Percentiles rank a stretch among this genome's conserved stretches.
These are phyloP conservation scores for Eretmochelys imbricata DNA, from an alignment of 2,113 vertebrate species.

Conservation along the genomic window DNA sequence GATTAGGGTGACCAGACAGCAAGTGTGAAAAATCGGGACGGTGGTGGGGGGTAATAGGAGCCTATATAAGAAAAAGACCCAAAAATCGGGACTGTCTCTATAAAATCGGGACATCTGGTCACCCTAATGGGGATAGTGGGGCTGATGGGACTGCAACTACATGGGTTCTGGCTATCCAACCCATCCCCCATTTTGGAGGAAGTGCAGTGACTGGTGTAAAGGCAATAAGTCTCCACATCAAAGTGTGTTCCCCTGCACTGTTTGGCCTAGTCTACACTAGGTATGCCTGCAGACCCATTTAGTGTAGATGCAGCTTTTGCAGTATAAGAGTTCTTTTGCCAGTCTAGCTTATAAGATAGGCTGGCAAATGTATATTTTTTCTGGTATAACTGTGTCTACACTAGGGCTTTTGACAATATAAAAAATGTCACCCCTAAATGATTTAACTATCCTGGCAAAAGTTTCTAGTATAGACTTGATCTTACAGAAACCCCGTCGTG, in stretches of 20 bases:
- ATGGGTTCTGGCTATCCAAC: not conserved
- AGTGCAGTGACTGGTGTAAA: not conserved
- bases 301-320: not conserved
- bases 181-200: not conserved
- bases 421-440: not conserved
- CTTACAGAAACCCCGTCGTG: not conserved
- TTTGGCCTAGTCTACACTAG: not conserved
- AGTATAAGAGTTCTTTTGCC: not conserved
- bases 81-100: too few relatives aligned
- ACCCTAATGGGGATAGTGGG: not conserved
- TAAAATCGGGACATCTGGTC: too few relatives aligned
- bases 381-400: not conserved
- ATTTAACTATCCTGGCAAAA: not conserved
- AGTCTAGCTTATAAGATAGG: not conserved
- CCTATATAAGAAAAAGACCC: too few relatives aligned
- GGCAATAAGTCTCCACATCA: not conserved
- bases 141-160: not conserved
- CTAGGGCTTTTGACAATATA: not conserved
- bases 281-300: not conserved
- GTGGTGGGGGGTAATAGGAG: too few relatives aligned
- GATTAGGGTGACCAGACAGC: not conserved
- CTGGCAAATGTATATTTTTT: not conserved
- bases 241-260: not conserved
- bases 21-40: too few relatives aligned
- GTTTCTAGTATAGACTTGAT: not conserved